Evolutionary conservation across 2,888 invertebrate genomes (phyloP).

Genomic region (Girardia tigrina): DNA sequence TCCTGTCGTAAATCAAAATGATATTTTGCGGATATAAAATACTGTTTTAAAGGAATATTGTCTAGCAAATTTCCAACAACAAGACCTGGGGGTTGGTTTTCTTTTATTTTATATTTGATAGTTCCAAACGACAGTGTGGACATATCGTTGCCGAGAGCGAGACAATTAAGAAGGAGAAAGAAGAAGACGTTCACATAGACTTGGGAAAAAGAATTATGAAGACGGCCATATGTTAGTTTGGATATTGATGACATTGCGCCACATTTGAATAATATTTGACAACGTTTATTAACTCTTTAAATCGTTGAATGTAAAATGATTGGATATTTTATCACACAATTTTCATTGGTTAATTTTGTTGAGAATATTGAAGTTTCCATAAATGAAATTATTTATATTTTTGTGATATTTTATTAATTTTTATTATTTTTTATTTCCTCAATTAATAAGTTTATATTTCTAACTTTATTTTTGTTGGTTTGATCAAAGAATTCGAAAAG

Average conservation of each 20-base stretch:
- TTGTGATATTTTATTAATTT: neutral
- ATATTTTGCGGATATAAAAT: neutral
- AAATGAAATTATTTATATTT: neutral
- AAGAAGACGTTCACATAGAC: neutral
- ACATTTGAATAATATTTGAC: conserved; percentile 7
- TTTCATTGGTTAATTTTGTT: neutral
- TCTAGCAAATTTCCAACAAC: conserved; percentile 3
- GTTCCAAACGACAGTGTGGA: neutral
- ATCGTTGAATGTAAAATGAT: neutral
- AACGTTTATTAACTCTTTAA: conserved; percentile 13
- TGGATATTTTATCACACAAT: neutral
- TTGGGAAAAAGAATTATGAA: neutral
- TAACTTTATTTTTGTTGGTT: neutral
- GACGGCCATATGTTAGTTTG: neutral
- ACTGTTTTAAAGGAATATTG: neutral
- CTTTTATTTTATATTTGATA: conserved; percentile 9
- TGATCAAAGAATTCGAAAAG: no score
- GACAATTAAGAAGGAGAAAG: neutral
- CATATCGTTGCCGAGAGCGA: neutral
- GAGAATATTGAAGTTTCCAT: neutral
- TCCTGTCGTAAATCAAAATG: neutral
- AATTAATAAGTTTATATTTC: neutral
- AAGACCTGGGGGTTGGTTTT: conserved; percentile 15
- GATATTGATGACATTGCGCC: neutral
- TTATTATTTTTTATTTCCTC: neutral